Evolutionary conservation across 2,888 invertebrate genomes (phyloP), one percentile per base, ranked within the genome.

Genomic region (Tenthredo amoena): DNA sequence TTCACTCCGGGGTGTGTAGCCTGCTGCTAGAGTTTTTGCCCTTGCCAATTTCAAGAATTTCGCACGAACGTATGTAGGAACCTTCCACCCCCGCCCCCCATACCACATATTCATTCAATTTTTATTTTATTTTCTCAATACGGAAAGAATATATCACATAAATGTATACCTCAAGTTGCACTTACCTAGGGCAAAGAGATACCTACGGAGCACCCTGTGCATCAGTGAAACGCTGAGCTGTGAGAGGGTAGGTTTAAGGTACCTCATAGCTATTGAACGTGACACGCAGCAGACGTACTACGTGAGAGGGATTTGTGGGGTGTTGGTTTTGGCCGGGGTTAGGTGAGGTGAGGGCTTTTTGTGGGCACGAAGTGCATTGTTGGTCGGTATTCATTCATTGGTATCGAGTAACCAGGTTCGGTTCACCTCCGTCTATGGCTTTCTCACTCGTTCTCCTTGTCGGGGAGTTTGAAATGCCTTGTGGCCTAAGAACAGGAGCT

Each of bases 331-430:
- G 65, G 86, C 86, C 88, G 87, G 71, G 76, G 76, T 47, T 86
- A 86, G 87, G 76, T 68, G 86, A 87, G 68, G 79, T 26, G 62
- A 43, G 85, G 72, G 62, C 79, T 85, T 89, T 89, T 89, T 88
- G 86, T 77, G 86, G 85, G 65, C 65, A 58, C 84, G 43, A 47
- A 84, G 85, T 76, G 88, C 87, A 90, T 89, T 90, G 90, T 90
- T 88, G 88, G 87, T 84, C 76, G 87, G 87, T 89, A 90, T 90
- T 91, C 91, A 91, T 92, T 91, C 92, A 91, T 91, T 88, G 91
- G 91, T 92, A 92, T 91, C 92, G 88, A 89, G 89, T 91, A 91
- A 91, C 92, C 87, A 87, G 88, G 43, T 82, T 71, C 40, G 81
- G 85, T 68, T 71, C 55, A 65, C 50, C 50, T 83, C 34, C 18